Evolutionary conservation across 2,888 invertebrate genomes (phyloP).

Genomic region (Epinotia demarniana): DNA sequence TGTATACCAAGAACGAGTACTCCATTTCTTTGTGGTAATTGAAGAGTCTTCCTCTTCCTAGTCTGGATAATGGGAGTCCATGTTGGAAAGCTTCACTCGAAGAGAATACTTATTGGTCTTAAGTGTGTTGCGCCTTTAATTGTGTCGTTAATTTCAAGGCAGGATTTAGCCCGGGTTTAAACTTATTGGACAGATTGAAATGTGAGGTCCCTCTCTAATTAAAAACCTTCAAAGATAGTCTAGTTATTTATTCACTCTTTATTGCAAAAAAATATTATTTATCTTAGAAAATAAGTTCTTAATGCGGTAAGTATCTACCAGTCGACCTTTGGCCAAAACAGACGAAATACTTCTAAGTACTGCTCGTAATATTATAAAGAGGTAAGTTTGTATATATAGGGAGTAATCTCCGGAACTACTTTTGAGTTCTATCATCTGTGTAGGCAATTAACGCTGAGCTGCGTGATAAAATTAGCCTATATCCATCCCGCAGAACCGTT

Average conservation of each 20-base stretch:
- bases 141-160: constrained; percentile 15
- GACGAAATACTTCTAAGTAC: too few species aligned
- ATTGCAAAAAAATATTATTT: neutral
- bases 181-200: neutral
- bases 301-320: too few species aligned
- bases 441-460: too few species aligned
- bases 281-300: too few species aligned
- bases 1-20: constrained; percentile 51
- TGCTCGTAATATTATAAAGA: too few species aligned
- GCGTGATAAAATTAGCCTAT: too few species aligned
- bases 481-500: too few species aligned
- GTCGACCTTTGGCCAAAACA: too few species aligned
- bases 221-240: neutral
- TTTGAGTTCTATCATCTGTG: too few species aligned
- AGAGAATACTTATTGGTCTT: constrained; percentile 49
- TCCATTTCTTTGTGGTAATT: constrained; percentile 76
- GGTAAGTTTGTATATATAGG: too few species aligned
- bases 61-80: constrained; percentile 62
- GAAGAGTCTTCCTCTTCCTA: constrained; percentile 70
- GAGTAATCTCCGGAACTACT: too few species aligned
- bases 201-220: neutral
- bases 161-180: neutral
- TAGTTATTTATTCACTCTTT: neutral
- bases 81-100: constrained; percentile 44
- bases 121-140: constrained; percentile 27